These are phyloP conservation scores for Solea solea DNA, from an alignment of 2,113 vertebrate species.

Conservation along the genomic window DNA sequence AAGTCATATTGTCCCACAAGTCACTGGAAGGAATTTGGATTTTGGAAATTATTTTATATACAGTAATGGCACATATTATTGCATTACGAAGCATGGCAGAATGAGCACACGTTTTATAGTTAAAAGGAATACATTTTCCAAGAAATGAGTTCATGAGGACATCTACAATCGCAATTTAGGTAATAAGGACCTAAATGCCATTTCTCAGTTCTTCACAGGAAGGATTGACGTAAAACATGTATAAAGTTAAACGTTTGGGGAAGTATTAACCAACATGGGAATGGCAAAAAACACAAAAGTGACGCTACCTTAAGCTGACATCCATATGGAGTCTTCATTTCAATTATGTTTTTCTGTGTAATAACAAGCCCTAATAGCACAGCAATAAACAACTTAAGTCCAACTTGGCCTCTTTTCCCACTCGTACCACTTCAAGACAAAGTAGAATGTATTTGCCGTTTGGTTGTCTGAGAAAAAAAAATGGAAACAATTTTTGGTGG, in stretches of 20 bases:
- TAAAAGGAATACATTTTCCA: background rate
- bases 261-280: conserved; percentile 10
- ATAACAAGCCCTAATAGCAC: conserved; percentile 25
- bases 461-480: background rate
- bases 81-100: background rate
- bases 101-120: background rate
- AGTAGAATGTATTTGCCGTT: background rate
- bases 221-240: too few species aligned
- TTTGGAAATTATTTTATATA: conserved; percentile 61
- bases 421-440: background rate
- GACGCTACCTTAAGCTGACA: conserved; percentile 3
- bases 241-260: background rate
- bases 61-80: conserved; percentile 19
- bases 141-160: background rate
- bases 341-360: conserved; percentile 23
- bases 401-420: conserved; percentile 25
- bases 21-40: conserved; percentile 63
- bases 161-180: background rate
- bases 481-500: background rate
- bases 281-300: conserved; percentile 11
- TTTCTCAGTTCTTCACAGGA: too few species aligned
- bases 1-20: conserved; percentile 60
- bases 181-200: background rate
- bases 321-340: conserved; percentile 24
- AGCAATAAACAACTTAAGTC: background rate